Conservation (phyloP, 2,888 invertebrate species). For the Drosophila cognata region DNA sequence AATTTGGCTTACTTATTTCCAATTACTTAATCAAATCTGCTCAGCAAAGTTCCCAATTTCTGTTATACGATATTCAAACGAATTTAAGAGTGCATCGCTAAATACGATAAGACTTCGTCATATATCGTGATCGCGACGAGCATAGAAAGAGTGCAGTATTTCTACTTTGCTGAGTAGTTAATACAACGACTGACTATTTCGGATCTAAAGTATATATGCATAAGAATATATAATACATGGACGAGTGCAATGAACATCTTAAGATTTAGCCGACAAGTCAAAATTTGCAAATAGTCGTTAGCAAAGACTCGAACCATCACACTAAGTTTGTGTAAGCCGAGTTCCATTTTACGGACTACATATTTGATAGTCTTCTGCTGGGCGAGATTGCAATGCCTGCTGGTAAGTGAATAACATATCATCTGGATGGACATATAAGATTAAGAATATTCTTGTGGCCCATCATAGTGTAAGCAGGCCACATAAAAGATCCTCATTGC, state of each 20-base stretch:
- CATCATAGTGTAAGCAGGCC: no score
- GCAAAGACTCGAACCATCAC: constrained; percentile 4
- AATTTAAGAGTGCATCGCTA: neutral
- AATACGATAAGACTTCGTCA: neutral
- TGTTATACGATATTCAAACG: constrained; percentile 4
- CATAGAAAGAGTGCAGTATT: neutral
- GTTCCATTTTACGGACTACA: constrained; percentile 37
- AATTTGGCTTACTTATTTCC: neutral
- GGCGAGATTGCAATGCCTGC: constrained; percentile 44
- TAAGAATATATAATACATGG: neutral
- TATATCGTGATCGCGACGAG: neutral
- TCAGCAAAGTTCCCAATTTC: neutral
- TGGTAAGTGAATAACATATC: constrained; percentile 40
- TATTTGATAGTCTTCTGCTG: constrained; percentile 39
- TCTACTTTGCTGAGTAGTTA: neutral
- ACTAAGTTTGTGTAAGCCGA: constrained; percentile 39
- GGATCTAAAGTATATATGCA: neutral
- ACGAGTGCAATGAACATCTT: constrained; percentile 2
- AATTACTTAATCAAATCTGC: neutral
- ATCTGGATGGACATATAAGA: neutral
- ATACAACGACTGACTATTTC: neutral
- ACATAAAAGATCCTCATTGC: no score
- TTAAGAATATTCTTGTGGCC: neutral
- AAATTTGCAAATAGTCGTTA: constrained; percentile 5
- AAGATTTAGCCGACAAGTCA: constrained; percentile 29